Percentiles rank a stretch among this genome's conserved stretches.
phyloP scores from a whole-genome alignment of 2,888 invertebrate species.

The Onthophagus sagittarius region DNA sequence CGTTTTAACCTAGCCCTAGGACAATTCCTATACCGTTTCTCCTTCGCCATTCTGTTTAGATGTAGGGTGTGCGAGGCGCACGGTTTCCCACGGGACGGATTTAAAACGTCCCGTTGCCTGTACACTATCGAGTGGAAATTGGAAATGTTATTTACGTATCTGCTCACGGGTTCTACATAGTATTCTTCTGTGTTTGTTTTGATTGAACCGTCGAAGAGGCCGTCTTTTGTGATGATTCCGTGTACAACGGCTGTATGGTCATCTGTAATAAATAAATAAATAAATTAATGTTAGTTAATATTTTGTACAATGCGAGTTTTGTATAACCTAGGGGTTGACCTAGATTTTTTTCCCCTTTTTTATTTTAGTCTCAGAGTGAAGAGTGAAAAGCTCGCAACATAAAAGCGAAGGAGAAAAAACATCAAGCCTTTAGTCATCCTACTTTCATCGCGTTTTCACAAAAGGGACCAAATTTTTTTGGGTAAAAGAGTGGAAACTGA shows the following conservation, averaged over 20 bases:
- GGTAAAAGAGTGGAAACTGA: background rate
- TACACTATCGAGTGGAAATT: conserved; percentile 82
- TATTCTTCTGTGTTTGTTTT: conserved; percentile 73
- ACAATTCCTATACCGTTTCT: conserved; percentile 26
- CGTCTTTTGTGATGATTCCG: conserved; percentile 81
- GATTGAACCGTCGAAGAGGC: conserved; percentile 87
- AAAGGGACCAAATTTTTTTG: background rate
- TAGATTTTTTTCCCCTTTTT: background rate
- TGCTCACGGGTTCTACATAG: conserved; percentile 77
- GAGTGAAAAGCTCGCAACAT: background rate
- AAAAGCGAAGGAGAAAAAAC: background rate
- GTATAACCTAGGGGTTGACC: background rate
- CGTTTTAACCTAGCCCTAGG: conserved; percentile 53
- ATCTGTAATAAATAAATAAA: conserved; percentile 55
- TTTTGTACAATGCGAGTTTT: background rate
- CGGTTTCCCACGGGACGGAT: conserved; percentile 43
- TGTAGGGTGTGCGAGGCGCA: conserved; percentile 44
- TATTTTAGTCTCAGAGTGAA: too few relatives aligned
- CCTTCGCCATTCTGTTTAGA: conserved; percentile 24
- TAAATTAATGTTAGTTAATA: conserved; percentile 8
- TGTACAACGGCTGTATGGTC: conserved; percentile 78
- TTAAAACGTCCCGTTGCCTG: conserved; percentile 70
- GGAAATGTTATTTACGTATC: conserved; percentile 56
- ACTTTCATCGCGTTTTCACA: background rate
- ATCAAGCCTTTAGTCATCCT: background rate